A percentile compares a stretch with the other conserved stretches of the same genome.
phyloP scores from a whole-genome alignment of 2,797 vertebrate species.

The Triplophysa yarkandensis region DNA sequence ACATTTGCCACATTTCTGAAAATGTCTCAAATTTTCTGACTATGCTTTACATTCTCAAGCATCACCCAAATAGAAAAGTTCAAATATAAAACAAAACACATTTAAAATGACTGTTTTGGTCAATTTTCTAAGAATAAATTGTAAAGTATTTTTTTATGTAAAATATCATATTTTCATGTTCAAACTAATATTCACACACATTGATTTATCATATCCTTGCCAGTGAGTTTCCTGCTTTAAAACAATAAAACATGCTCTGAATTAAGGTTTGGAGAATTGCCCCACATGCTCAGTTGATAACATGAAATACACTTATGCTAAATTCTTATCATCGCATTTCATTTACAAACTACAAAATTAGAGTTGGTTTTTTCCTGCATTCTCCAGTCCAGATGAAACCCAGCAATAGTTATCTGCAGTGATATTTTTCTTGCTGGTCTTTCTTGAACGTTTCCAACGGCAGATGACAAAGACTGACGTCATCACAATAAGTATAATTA shows the following conservation, averaged over 20 bases:
- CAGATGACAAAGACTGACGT: slow-evolving; percentile 63
- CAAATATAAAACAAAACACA: neutral
- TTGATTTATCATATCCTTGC: neutral
- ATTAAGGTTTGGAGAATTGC: too few relatives aligned
- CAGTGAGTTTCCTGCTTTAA: neutral
- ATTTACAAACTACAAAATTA: neutral
- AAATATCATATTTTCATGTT: neutral
- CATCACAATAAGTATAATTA: slow-evolving; percentile 66
- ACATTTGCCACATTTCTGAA: too few relatives aligned
- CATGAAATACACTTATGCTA: neutral
- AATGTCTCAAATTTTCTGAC: too few relatives aligned
- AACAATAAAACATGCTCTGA: neutral
- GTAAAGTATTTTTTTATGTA: neutral
- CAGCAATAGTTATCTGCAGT: slow-evolving; percentile 77
- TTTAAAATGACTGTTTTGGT: neutral
- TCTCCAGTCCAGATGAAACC: slow-evolving; percentile 70
- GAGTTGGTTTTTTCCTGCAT: slow-evolving; percentile 69
- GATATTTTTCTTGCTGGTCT: slow-evolving; percentile 61
- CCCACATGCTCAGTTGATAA: too few relatives aligned
- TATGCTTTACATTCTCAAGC: too few relatives aligned
- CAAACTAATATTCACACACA: neutral
- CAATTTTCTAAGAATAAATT: neutral
- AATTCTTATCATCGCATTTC: neutral
- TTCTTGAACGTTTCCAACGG: slow-evolving; percentile 67
- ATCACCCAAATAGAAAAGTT: too few relatives aligned